A percentile compares a stretch with the other conserved stretches of the same genome.
These are phyloP conservation scores for Sternotherus odoratus DNA, from an alignment of 2,797 vertebrate genomes.

Conservation along the genomic window DNA sequence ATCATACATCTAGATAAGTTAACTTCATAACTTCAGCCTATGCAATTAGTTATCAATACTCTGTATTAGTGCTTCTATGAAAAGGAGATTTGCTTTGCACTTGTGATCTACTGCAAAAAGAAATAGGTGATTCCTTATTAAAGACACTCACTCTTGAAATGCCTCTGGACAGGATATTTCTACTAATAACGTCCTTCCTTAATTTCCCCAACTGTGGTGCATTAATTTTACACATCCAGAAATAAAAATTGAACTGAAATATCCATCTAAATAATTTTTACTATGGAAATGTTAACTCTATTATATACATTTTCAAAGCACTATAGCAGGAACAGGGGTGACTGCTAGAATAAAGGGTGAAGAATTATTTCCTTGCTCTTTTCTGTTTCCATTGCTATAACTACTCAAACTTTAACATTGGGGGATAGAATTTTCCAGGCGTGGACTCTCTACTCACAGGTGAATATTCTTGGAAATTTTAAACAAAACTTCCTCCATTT, in stretches of 20 bases:
- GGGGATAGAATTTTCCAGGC: background rate
- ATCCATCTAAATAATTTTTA: background rate
- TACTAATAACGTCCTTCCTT: background rate
- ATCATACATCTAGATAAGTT: background rate
- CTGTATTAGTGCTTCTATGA: background rate
- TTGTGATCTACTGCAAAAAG: background rate
- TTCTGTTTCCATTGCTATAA: background rate
- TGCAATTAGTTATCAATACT: background rate
- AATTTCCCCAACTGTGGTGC: background rate
- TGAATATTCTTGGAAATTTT: background rate
- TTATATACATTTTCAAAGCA: background rate
- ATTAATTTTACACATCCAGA: background rate
- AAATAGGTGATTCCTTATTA: background rate
- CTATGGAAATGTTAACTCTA: background rate
- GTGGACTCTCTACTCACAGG: background rate
- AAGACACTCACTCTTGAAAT: background rate
- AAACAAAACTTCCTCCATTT: background rate
- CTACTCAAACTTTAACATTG: background rate
- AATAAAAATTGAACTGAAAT: background rate
- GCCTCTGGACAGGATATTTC: background rate
- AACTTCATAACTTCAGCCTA: background rate
- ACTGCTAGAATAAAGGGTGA: background rate
- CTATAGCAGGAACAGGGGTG: background rate
- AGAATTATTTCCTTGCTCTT: background rate
- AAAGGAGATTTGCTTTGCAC: background rate